phyloP scores from a whole-genome alignment of 64 coral and sea anemone genomes.

The Montipora efflorescens region DNA sequence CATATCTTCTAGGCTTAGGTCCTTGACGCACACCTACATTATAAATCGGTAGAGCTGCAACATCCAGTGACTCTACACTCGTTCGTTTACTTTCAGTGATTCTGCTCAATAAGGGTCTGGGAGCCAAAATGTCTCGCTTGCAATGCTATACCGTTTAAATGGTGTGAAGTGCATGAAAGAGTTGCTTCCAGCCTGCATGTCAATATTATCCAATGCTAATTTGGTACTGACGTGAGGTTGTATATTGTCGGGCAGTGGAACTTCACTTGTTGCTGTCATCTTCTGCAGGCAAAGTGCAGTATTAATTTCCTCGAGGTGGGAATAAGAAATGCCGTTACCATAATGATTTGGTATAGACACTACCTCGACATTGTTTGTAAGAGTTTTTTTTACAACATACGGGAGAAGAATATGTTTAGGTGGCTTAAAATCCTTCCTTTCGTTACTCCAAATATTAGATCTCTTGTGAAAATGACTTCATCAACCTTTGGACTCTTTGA shows the following conservation, averaged over 20 bases:
- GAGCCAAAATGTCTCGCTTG: slow-evolving; percentile 16
- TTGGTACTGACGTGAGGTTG: slow-evolving; percentile 54
- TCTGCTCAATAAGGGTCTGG: background rate
- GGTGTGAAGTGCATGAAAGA: slow-evolving; percentile 26
- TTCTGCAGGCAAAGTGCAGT: slow-evolving; percentile 26
- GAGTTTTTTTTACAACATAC: slow-evolving; percentile 54
- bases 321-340: slow-evolving; percentile 19
- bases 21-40: slow-evolving; percentile 1
- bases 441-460: slow-evolving; percentile 33
- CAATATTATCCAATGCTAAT: slow-evolving; percentile 81
- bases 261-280: slow-evolving; percentile 32
- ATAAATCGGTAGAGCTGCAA: slow-evolving; percentile 7
- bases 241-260: slow-evolving; percentile 50
- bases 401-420: slow-evolving; percentile 37
- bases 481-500: background rate
- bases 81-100: background rate
- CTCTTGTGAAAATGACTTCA: slow-evolving; percentile 9
- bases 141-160: slow-evolving; percentile 22
- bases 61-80: background rate
- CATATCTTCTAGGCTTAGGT: background rate
- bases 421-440: background rate
- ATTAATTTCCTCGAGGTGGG: slow-evolving; percentile 35
- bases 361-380: slow-evolving; percentile 52
- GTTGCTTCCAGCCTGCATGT: slow-evolving; percentile 65
- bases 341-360: slow-evolving; percentile 36